Base-by-base conservation (phyloP, 92 coral and sea anemone species). In the Nematostella vectensis region DNA sequence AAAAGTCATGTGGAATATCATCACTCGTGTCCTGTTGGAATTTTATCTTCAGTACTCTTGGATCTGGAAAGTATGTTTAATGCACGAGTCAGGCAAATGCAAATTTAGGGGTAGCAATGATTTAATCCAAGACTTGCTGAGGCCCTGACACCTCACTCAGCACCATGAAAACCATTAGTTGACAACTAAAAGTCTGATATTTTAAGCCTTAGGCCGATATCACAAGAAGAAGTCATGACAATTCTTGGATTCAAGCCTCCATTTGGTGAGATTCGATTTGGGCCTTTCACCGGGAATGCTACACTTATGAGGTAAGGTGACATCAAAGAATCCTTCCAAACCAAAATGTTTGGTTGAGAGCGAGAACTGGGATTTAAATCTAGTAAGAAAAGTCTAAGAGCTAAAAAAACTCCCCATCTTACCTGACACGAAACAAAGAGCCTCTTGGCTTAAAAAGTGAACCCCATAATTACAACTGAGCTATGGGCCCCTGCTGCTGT, bases 241-340 rank as follows among this genome's bases (percentile, higher is more conserved):
- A 48, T 78, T 50, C 48, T 82, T 26, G 89, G 89, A 10, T 82
- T 82, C 37, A 78, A 78, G 48, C 89, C 89, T 2, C 89, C 89
- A 25, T 82, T 71, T 67, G 89, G 77, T 31, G 71, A 78, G 60
- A 82, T 82, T 42, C 39, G 81, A 45, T 82, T 82, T 71, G 89
- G 89, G 21, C 89, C 89, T 1, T 82, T 82, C 49, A 82, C 89
- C 28, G 89, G 89, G 16, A 82, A 82, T 62, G 89, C 89, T 0
- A 82, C 89, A 47, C 62, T 82, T 2, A 78, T 82, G 81, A 82
- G 89, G 89, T 82, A 33, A 55, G 25, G 11, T 15, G 2, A 45
- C 40, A 33, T 33, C 40, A 33, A 31, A 33, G 6, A 37, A 37
- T 37, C 10, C 11, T 37, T 37, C 55, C 48, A 36, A 8, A 28